phyloP scores from a whole-genome alignment of 1,140 invertebrate species.

The Vanessa tameamea region DNA sequence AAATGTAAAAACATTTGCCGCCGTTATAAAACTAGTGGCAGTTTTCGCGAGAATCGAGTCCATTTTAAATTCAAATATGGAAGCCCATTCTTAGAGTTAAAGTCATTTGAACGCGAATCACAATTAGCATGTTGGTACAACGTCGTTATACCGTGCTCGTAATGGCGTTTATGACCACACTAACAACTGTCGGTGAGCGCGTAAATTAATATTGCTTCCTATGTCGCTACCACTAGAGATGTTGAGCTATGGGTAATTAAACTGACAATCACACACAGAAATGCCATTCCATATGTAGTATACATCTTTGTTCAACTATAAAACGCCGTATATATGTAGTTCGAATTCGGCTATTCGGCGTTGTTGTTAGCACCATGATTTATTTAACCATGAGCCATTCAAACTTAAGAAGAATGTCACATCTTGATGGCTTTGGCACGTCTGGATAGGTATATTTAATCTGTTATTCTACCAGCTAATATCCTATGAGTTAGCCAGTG shows the following conservation, averaged over 20 bases:
- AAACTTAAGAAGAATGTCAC: too few relatives aligned
- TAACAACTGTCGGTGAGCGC: conserved; percentile 45
- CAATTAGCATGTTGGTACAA: conserved; percentile 39
- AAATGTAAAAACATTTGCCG: not conserved
- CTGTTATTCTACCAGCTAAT: too few relatives aligned
- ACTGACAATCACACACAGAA: not conserved
- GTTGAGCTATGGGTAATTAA: conserved; percentile 1
- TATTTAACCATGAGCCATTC: too few relatives aligned
- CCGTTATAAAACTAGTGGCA: not conserved
- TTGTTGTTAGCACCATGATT: too few relatives aligned
- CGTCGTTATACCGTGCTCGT: conserved; percentile 48
- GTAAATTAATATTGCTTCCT: conserved; percentile 47
- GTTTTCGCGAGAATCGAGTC: conserved; percentile 2
- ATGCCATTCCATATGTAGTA: not conserved
- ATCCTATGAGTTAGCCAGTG: too few relatives aligned
- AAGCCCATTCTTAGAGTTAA: conserved; percentile 6
- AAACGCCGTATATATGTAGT: not conserved
- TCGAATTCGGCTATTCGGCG: not conserved
- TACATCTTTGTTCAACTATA: not conserved
- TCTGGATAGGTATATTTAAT: too few relatives aligned
- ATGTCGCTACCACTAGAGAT: conserved; percentile 26
- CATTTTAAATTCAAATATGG: conserved; percentile 11
- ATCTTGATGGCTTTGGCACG: too few relatives aligned
- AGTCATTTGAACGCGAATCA: conserved; percentile 29
- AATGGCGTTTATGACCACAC: conserved; percentile 53